Conservation (phyloP, 2,797 vertebrate species). For the Cirrhinus mrigala region DNA sequence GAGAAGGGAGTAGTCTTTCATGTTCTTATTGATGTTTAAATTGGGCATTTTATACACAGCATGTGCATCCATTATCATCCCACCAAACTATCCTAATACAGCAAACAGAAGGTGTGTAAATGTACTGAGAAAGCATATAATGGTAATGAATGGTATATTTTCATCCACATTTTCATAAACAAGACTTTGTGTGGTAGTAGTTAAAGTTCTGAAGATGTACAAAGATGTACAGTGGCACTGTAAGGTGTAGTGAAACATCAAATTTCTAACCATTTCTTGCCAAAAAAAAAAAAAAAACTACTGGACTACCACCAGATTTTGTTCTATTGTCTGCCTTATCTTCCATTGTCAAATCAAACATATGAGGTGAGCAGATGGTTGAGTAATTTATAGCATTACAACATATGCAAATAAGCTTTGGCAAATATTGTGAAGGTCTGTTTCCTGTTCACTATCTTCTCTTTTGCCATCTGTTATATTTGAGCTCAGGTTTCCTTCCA, state of each 20-base stretch:
- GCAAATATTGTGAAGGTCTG: constrained; percentile 55
- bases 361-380: constrained; percentile 62
- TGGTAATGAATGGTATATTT: neutral
- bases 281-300: neutral
- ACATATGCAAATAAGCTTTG: constrained; percentile 68
- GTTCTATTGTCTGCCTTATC: constrained; percentile 35
- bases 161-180: neutral
- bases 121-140: neutral
- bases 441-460: constrained; percentile 57
- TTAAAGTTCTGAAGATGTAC: neutral
- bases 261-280: neutral
- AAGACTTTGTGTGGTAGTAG: neutral
- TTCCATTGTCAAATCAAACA: constrained; percentile 57
- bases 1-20: constrained; percentile 47
- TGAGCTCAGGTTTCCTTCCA: constrained; percentile 48
- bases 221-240: neutral
- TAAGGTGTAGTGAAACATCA: neutral
- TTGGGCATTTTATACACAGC: constrained; percentile 41
- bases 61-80: constrained; percentile 35
- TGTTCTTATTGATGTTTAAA: constrained; percentile 58
- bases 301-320: constrained; percentile 1
- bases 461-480: constrained; percentile 64
- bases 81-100: constrained; percentile 8
- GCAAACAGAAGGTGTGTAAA: neutral
- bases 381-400: constrained; percentile 66